A percentile compares a stretch with the other conserved stretches of the same genome.
Conservation (phyloP, 2,888 invertebrate species). For the Auanema sp. region DNA sequence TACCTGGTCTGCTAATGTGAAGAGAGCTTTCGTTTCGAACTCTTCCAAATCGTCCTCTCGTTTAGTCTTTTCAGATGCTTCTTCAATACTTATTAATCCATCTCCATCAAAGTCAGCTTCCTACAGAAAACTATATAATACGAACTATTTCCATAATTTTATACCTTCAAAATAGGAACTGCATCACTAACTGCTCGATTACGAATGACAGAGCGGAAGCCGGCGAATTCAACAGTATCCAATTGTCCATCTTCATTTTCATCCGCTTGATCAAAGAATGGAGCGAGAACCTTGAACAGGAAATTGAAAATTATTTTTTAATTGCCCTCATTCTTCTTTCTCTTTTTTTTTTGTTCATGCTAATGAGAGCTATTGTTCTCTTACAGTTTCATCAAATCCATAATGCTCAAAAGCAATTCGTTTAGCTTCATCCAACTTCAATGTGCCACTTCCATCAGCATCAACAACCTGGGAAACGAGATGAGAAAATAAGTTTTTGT, state of each 20-base stretch:
- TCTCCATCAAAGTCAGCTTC: constrained; percentile 40
- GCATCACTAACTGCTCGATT: constrained; percentile 42
- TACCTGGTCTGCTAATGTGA: constrained; percentile 60
- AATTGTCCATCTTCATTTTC: constrained; percentile 61
- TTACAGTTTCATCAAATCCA: constrained; percentile 44
- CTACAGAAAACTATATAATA: constrained; percentile 19
- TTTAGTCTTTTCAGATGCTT: constrained; percentile 54
- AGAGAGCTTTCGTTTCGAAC: constrained; percentile 54
- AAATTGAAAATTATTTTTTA: constrained; percentile 1
- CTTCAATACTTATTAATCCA: constrained; percentile 49
- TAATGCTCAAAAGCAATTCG: constrained; percentile 59
- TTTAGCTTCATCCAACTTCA: constrained; percentile 60
- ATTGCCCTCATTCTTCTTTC: no score
- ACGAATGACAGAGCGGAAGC: constrained; percentile 54
- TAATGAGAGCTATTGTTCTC: background rate
- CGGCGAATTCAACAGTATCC: constrained; percentile 61
- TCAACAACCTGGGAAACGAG: constrained; percentile 47
- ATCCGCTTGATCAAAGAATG: constrained; percentile 62
- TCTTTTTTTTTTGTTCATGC: no score
- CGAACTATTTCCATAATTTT: constrained; percentile 4
- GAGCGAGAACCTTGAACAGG: constrained; percentile 36
- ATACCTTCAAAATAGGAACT: constrained; percentile 39
- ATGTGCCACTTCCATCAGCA: constrained; percentile 57
- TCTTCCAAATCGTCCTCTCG: constrained; percentile 59
- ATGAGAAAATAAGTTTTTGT: no score